Evolutionary conservation across 2,113 vertebrate species (phyloP).

Genomic region (Trochalopteron elliotii): DNA sequence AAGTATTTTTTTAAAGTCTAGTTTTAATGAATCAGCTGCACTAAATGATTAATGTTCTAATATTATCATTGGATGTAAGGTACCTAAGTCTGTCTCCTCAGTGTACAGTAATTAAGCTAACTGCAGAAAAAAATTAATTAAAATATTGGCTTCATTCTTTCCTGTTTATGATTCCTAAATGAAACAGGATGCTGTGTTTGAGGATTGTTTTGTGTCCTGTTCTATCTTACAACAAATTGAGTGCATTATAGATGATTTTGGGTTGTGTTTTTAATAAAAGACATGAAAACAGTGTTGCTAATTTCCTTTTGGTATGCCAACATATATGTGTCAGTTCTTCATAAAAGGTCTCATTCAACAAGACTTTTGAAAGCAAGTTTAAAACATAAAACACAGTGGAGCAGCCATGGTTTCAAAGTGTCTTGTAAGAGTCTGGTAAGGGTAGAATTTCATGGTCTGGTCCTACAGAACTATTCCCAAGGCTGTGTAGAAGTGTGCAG

Average conservation of each 20-base stretch:
- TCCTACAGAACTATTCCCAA: background rate
- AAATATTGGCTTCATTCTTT: background rate
- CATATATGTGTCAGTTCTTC: background rate
- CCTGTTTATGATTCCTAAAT: background rate
- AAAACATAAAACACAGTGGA: background rate
- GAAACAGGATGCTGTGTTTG: background rate
- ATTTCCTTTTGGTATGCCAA: background rate
- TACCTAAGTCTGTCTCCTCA: background rate
- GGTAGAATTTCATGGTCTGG: background rate
- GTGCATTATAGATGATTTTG: background rate
- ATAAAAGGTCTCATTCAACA: background rate
- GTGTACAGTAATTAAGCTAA: background rate
- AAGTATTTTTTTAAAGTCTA: background rate
- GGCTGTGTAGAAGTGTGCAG: accelerated
- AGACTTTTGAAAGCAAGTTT: background rate
- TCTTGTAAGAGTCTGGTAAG: background rate
- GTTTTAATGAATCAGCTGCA: background rate
- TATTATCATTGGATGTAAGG: background rate
- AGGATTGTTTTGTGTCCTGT: background rate
- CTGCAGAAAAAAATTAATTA: background rate
- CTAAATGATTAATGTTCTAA: background rate
- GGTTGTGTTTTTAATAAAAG: background rate
- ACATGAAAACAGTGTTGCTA: background rate
- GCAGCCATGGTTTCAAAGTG: background rate
- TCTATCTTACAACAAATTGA: background rate